phyloP scores from a whole-genome alignment of 2,797 vertebrate genomes.

The Chrysolophus pictus region DNA sequence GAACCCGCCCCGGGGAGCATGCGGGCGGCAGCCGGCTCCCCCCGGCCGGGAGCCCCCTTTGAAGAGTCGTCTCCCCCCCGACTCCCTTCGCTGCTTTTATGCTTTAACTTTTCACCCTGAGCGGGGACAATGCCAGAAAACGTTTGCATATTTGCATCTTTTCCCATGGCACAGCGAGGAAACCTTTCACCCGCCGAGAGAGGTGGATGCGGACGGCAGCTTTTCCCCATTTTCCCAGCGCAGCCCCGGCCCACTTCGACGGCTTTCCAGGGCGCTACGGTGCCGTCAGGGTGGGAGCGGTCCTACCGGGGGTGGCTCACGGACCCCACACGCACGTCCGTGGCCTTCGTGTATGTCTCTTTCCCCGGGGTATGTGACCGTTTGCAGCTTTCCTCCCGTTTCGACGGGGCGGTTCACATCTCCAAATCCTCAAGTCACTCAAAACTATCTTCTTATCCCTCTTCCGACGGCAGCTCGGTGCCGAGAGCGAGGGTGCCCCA shows the following conservation, averaged over 20 bases:
- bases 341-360: background rate
- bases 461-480: background rate
- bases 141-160: slow-evolving; percentile 66
- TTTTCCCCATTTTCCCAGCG: background rate
- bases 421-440: fast-evolving
- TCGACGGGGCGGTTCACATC: background rate
- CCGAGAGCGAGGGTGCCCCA: background rate
- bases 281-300: background rate
- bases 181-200: slow-evolving; percentile 20
- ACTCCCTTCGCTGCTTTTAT: slow-evolving; percentile 44
- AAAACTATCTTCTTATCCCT: background rate
- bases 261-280: background rate
- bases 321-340: too few relatives aligned
- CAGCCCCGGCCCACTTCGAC: background rate
- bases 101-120: slow-evolving; percentile 76
- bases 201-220: background rate
- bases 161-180: slow-evolving; percentile 53
- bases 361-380: background rate
- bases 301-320: background rate
- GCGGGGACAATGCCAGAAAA: slow-evolving; percentile 50
- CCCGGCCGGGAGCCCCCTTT: slow-evolving; percentile 37
- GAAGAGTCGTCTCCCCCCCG: slow-evolving; percentile 52
- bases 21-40: background rate
- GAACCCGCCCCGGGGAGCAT: background rate
- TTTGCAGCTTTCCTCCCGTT: background rate